Conservation (phyloP, 2,113 vertebrate species). For the Otus sunia region DNA sequence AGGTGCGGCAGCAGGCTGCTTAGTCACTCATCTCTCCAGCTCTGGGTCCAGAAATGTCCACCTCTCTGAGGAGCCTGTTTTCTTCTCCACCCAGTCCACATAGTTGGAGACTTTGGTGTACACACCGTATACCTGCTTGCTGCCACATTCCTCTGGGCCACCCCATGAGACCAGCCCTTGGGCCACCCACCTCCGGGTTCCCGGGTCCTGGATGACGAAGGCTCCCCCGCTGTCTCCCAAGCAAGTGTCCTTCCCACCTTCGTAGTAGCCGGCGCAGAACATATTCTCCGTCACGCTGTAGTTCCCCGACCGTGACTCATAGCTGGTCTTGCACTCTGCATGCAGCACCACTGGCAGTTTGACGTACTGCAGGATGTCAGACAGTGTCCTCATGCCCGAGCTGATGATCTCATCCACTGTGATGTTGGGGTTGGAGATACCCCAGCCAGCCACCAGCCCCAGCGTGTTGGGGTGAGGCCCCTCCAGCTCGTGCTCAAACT, state of each 20-base stretch:
- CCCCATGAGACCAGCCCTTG: conserved; percentile 96
- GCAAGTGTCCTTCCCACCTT: conserved; percentile 93
- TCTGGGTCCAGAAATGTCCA: conserved; percentile 51
- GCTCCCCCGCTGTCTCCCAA: conserved; percentile 94
- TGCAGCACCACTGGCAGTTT: conserved; percentile 91
- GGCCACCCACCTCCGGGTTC: conserved; percentile 82
- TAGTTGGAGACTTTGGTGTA: conserved; percentile 93
- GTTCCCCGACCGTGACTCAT: conserved; percentile 84
- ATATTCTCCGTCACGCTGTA: conserved; percentile 96
- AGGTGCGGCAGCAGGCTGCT: not conserved
- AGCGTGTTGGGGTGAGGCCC: conserved; percentile 80
- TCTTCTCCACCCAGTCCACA: conserved; percentile 81
- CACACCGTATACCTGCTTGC: conserved; percentile 92
- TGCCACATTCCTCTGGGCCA: conserved; percentile 92
- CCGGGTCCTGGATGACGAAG: conserved; percentile 82
- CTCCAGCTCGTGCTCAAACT: conserved; percentile 55
- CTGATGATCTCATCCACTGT: conserved; percentile 75
- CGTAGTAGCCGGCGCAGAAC: conserved; percentile 94
- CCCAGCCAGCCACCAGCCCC: conserved; percentile 95
- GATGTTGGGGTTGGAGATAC: conserved; percentile 85
- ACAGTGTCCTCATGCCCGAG: conserved; percentile 77
- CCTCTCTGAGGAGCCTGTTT: conserved; percentile 61
- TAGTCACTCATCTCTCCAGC: conserved; percentile 67
- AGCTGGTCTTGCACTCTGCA: conserved; percentile 88
- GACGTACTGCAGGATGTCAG: conserved; percentile 90